A percentile compares a stretch with the other conserved stretches of the same genome.
Evolutionary conservation across 2,113 vertebrate species (phyloP).

Genomic region (Xenopus tropicalis): UCB_Xtro_10.0 CM004443.2:172477001-172477500

Average conservation of each 20-base stretch:
- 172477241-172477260: background rate
- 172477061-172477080: constrained; percentile 51
- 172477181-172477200: background rate
- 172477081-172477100: constrained; percentile 47
- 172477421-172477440: too few species aligned
- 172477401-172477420: too few species aligned
- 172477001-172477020: constrained; percentile 50
- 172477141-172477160: constrained; percentile 11
- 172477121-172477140: constrained; percentile 37
- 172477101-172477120: constrained; percentile 41
- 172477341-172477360: too few species aligned
- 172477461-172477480: background rate
- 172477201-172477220: background rate
- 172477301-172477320: too few species aligned
- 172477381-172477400: too few species aligned
- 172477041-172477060: constrained; percentile 50
- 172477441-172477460: too few species aligned
- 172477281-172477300: too few species aligned
- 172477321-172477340: too few species aligned
- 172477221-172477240: background rate
- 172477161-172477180: constrained; percentile 11
- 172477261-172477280: too few species aligned
- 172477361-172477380: too few species aligned
- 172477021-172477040: constrained; percentile 42
- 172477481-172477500: background rate